Evolutionary conservation across 2,797 vertebrate genomes (phyloP).

Genomic region (Thunnus albacares): DNA sequence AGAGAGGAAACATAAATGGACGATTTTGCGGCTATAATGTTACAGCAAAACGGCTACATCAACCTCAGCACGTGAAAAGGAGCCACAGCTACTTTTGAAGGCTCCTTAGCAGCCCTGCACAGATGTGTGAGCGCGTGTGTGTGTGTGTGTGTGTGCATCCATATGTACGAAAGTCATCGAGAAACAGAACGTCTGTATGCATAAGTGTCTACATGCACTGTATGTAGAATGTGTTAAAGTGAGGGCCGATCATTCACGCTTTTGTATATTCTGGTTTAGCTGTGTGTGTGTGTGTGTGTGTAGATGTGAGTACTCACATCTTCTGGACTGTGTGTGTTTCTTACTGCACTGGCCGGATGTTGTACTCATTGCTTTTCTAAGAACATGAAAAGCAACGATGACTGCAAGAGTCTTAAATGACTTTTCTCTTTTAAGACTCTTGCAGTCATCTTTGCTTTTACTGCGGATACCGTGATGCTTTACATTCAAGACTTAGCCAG

Average conservation of each 20-base stretch:
- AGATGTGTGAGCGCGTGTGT: constrained; percentile 54
- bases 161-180: constrained; percentile 35
- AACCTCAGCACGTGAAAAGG: constrained; percentile 78
- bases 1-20: constrained; percentile 83
- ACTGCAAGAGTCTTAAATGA: neutral
- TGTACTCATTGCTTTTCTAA: neutral
- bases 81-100: constrained; percentile 73
- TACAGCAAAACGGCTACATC: constrained; percentile 75
- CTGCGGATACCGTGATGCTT: constrained; percentile 4
- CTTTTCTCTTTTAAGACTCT: neutral
- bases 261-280: neutral
- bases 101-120: constrained; percentile 29
- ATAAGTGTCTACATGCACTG: neutral
- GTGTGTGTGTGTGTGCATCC: constrained; percentile 25
- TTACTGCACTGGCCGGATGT: neutral
- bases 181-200: constrained; percentile 8
- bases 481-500: neutral
- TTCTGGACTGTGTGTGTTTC: no score
- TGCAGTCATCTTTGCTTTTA: constrained; percentile 1
- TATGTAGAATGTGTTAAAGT: constrained; percentile 12
- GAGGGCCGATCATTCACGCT: constrained; percentile 25
- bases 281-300: neutral
- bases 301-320: neutral
- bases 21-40: constrained; percentile 79
- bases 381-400: no score